Base-by-base conservation (phyloP, 2,113 vertebrate species). In the Dunckerocampus dactyliophorus region DNA sequence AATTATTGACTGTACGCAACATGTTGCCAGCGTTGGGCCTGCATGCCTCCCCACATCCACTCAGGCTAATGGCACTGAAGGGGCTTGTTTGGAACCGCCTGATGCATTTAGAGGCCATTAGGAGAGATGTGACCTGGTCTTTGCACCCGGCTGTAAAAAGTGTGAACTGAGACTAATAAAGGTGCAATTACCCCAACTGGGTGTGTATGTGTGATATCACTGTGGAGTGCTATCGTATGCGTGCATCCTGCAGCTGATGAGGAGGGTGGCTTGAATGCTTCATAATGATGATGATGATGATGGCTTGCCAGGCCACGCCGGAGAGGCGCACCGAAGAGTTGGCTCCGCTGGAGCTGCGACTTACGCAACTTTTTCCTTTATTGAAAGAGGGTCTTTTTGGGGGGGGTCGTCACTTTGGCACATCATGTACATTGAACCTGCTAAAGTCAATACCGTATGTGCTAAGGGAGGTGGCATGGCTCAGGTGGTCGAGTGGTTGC, bases 81-180 rank as follows among this genome's bases (percentile, higher is more conserved):
- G 69, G 68, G 63, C 82, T 74, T 78, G 77, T 84, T 87, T 79
- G 69, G 69, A 73, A 68, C 69, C 49, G 60, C 64, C 59, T 63
- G 8, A 16, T 72, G 87, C 87, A 89, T 91, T 91, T 86, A 88
- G 85, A 63, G 68, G 73, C 75, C 79, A 85, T 91, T 90, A 90
- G 66, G 71, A 76, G 61, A 62, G 69, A 79, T 75, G 68, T 34
- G 49, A 52, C 60, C 76, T 74, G 78, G 71, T 87, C 77, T 85
- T 83, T 85, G 80, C 65, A 16, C 54, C 47, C 16, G 58, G 73
- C 70, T 79, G 76, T 88, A 83, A 81, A 86, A 83, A 68, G 70
- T 83, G 80, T 86, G 76, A 88, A 87, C 85, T 82, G 80, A 74
- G 76, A 65, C 82, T 85, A 88, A 89, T 89, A 86, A 86, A 89